Evolutionary conservation across 2,113 vertebrate species (phyloP).

Genomic region (Barbus barbus): DNA sequence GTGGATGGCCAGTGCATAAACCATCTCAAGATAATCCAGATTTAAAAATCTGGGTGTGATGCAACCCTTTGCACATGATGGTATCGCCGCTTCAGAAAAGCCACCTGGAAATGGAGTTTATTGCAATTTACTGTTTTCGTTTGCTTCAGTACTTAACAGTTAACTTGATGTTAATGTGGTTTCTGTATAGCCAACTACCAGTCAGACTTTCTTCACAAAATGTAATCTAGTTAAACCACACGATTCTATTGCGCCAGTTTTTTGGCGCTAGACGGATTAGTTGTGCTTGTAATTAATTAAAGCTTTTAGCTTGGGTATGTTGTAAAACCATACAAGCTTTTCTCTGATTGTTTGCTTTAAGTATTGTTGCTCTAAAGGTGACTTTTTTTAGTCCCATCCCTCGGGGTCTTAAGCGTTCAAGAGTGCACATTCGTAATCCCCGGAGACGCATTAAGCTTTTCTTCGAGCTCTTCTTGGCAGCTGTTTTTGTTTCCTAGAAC

Average conservation of each 20-base stretch:
- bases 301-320: conserved; percentile 1
- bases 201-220: background rate
- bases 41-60: conserved; percentile 30
- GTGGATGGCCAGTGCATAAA: conserved; percentile 38
- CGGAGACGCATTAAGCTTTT: conserved; percentile 18
- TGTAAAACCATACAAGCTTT: background rate
- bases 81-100: background rate
- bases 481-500: conserved; percentile 37
- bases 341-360: conserved; percentile 4
- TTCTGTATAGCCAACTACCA: background rate
- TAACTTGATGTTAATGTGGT: background rate
- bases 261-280: background rate
- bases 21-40: conserved; percentile 18
- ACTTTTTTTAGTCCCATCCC: background rate
- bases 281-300: background rate
- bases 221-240: conserved; percentile 2
- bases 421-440: conserved; percentile 6
- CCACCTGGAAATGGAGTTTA: background rate
- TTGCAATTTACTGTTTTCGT: background rate
- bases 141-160: background rate
- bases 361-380: conserved; percentile 19
- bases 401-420: background rate
- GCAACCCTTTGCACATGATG: background rate
- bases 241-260: background rate
- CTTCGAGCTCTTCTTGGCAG: conserved; percentile 30